Evolutionary conservation across 1,140 invertebrate species (phyloP).

Genomic region (Vanessa tameamea): DNA sequence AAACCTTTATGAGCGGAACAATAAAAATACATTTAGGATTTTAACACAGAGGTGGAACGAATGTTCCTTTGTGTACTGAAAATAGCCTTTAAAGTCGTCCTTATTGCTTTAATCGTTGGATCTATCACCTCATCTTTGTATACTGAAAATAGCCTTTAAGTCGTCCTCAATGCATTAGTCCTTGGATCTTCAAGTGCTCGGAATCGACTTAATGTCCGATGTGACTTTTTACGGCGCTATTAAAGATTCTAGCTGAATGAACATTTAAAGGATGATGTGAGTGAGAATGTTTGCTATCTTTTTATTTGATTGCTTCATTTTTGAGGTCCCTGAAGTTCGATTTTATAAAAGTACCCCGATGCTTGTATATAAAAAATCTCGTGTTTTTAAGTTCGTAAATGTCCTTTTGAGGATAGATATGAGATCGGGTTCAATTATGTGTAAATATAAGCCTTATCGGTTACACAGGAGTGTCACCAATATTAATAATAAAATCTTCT

Average conservation of each 20-base stretch:
- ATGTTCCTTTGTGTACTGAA: conserved; percentile 52
- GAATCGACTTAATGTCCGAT: conserved; percentile 17
- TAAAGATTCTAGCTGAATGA: background rate
- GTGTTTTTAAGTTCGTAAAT: too few relatives aligned
- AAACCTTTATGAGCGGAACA: conserved; percentile 3
- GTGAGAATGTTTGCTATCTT: background rate
- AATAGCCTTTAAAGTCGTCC: conserved; percentile 51
- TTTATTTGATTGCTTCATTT: too few relatives aligned
- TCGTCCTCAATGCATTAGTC: conserved; percentile 52
- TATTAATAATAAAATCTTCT: too few relatives aligned
- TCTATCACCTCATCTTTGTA: conserved; percentile 39
- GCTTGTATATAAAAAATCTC: too few relatives aligned
- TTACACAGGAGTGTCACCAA: too few relatives aligned
- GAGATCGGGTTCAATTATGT: too few relatives aligned
- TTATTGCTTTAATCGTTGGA: conserved; percentile 50
- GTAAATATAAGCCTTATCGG: too few relatives aligned
- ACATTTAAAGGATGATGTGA: background rate
- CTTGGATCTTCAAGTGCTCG: conserved; percentile 18
- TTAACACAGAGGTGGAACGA: conserved; percentile 17
- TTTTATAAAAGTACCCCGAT: too few relatives aligned
- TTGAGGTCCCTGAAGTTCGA: too few relatives aligned
- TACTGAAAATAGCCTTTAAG: conserved; percentile 56
- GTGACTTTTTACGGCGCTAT: conserved; percentile 16
- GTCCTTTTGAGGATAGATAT: too few relatives aligned
- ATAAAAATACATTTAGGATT: conserved; percentile 28